Evolutionary conservation across 2,888 invertebrate genomes (phyloP), one percentile per base, ranked within the genome.

Genomic region (Lymantria monacha): DNA sequence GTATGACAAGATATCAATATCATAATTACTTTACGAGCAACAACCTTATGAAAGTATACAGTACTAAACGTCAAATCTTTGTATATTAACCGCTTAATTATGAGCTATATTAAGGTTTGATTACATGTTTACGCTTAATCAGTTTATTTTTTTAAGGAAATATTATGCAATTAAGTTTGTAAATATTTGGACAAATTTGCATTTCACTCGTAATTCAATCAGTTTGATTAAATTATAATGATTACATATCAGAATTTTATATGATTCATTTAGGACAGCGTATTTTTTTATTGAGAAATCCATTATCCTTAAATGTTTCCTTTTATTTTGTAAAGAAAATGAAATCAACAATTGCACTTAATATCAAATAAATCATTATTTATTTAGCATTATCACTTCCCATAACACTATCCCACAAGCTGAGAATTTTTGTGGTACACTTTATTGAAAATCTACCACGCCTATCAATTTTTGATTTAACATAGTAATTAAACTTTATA

Each of bases 1-100:
- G 48, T 40, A 44, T 12, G 38, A 48, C 38, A 13, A 38, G 46
- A 51, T 50, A 61, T 48, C 46, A 1, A 48, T 58, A 66, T 55
- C 59, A 51, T 64, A 64, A 67, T 67, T 64, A 58, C 41, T 62
- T 51, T 59, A 63, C 54, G 46, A 45, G 52, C 59, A 62, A 59
- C 44, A 53, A 51, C 55, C 51, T 49, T 49, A 55, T 46, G 47
- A 63, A 53, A 22, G 22, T 22, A 57, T 56, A 46, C 38, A 22
- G 41, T 52, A 48, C 57, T 54, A 45, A 33, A 44, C 42, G 52
- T 54, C 51, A 57, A 55, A 51, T 55, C 30, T 43, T 30, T 31
- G 30, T 53, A 15, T 52, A 49, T 46, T 30, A 41, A 45, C 48
- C 46, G 46, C 46, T 42, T 43, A 54, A 57, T 63, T 59, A 54